Evolutionary conservation across 1,140 invertebrate species (phyloP).

Genomic region (Triops cancriformis): DNA sequence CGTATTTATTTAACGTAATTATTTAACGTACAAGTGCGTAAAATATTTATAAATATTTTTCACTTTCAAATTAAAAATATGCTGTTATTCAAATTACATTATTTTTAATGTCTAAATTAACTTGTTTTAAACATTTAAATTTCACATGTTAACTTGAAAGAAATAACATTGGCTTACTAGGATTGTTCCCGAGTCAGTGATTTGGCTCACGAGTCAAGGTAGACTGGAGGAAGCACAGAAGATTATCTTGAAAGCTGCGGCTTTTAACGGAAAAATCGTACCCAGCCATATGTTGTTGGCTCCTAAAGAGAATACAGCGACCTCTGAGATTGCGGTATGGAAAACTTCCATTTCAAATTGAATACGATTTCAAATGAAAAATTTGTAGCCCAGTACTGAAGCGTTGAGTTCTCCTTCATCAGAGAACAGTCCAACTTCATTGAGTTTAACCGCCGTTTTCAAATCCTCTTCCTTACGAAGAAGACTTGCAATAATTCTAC

Average conservation of each 20-base stretch:
- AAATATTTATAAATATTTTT: too few species aligned
- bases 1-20: conserved; percentile 18
- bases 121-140: too few species aligned
- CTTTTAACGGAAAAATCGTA: conserved; percentile 31
- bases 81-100: too few species aligned
- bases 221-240: conserved; percentile 36
- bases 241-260: conserved; percentile 33
- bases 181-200: conserved; percentile 40
- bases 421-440: neutral
- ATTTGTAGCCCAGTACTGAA: neutral
- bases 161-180: too few species aligned
- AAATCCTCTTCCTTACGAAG: neutral
- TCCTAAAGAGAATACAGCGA: neutral
- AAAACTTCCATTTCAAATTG: neutral
- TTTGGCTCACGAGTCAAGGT: conserved; percentile 40
- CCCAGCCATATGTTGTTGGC: neutral
- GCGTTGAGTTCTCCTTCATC: neutral
- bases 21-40: too few species aligned
- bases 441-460: conserved; percentile 22
- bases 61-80: neutral
- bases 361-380: neutral
- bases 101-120: too few species aligned
- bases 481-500: conserved; percentile 25
- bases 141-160: too few species aligned
- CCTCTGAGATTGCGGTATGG: neutral